phyloP scores from a whole-genome alignment of 2,888 invertebrate species.

The Leucoma salicis region DNA sequence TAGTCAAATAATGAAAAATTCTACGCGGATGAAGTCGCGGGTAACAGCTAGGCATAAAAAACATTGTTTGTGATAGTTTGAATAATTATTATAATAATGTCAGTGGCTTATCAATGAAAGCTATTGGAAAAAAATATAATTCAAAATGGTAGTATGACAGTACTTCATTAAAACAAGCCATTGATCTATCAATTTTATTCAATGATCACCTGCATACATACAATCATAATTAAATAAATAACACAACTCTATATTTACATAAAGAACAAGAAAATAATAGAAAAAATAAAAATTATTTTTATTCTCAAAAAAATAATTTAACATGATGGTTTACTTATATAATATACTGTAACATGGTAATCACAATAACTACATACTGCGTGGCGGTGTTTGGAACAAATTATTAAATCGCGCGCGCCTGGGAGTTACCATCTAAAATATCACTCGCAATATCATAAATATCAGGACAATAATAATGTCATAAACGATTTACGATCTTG shows the following conservation, averaged over 20 bases:
- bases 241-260: conserved; percentile 5
- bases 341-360: conserved; percentile 29
- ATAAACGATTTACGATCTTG: too few relatives aligned
- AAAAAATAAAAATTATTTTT: conserved; percentile 3
- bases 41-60: too few relatives aligned
- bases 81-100: too few relatives aligned
- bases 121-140: too few relatives aligned
- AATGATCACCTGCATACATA: conserved; percentile 28
- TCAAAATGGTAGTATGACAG: too few relatives aligned
- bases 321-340: conserved; percentile 30
- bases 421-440: conserved; percentile 19
- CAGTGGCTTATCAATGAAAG: too few relatives aligned
- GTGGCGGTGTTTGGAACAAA: conserved; percentile 43
- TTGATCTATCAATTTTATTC: conserved; percentile 37
- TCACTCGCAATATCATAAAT: conserved; percentile 28
- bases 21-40: too few relatives aligned
- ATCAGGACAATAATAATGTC: too few relatives aligned
- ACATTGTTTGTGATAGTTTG: too few relatives aligned
- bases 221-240: conserved; percentile 16
- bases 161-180: conserved; percentile 19
- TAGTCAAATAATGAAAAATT: too few relatives aligned
- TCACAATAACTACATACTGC: conserved; percentile 41
- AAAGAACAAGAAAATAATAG: not conserved
- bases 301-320: conserved; percentile 12
- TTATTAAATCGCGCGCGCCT: conserved; percentile 34